phyloP scores from a whole-genome alignment of 64 coral and sea anemone genomes.

The Dendrophyllia cribrosa region DNA sequence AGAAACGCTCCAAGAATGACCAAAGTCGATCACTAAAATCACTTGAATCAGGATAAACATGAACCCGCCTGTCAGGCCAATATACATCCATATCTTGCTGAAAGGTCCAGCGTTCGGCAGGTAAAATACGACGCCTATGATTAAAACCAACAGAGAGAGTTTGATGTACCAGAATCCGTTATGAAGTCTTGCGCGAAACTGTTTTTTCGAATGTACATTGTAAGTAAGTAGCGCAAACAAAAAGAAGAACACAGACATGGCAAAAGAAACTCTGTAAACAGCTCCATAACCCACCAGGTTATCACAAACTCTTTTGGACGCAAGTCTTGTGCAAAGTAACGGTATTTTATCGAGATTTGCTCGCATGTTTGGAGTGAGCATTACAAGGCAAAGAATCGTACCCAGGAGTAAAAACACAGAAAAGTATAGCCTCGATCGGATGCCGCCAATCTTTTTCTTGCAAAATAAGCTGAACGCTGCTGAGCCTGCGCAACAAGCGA shows the following conservation, averaged over 20 bases:
- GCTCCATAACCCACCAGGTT: slow-evolving; percentile 90
- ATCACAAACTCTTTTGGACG: slow-evolving; percentile 84
- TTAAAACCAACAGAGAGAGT: slow-evolving; percentile 77
- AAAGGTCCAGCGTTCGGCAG: slow-evolving; percentile 75
- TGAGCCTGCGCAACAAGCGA: slow-evolving; percentile 97
- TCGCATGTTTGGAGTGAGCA: slow-evolving; percentile 91
- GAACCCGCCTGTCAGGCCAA: slow-evolving; percentile 91
- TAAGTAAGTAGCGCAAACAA: slow-evolving; percentile 73
- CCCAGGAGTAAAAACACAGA: slow-evolving; percentile 77
- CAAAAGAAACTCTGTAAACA: slow-evolving; percentile 92
- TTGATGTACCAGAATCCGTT: slow-evolving; percentile 99
- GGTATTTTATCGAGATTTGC: slow-evolving; percentile 77
- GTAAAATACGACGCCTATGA: slow-evolving; percentile 80
- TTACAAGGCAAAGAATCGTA: slow-evolving; percentile 76
- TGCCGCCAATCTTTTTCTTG: slow-evolving; percentile 79
- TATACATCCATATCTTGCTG: slow-evolving; percentile 93
- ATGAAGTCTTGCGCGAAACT: slow-evolving; percentile 88
- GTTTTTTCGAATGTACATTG: slow-evolving; percentile 79
- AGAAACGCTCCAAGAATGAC: slow-evolving; percentile 92
- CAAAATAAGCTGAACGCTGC: slow-evolving; percentile 88
- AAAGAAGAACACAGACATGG: slow-evolving; percentile 78
- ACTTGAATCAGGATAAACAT: slow-evolving; percentile 96
- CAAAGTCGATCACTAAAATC: slow-evolving; percentile 93
- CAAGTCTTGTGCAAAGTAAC: slow-evolving; percentile 85
- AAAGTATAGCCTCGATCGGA: slow-evolving; percentile 82